Evolutionary conservation across 2,113 vertebrate species (phyloP), one percentile per base, ranked within the genome.

Genomic region (Sebastes schlegelii): DNA sequence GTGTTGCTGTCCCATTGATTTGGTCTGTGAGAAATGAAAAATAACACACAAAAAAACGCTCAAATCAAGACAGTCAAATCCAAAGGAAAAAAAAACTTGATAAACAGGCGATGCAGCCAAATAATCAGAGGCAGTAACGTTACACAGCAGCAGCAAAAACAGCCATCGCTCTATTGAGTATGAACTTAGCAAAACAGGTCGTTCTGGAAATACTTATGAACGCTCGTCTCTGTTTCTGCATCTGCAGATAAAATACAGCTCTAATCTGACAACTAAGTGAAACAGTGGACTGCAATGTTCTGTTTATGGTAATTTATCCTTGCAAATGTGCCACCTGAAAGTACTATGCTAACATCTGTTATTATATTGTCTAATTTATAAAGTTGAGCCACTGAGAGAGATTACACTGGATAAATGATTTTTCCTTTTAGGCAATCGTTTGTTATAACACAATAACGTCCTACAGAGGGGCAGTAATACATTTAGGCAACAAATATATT

Each of bases 181-280:
- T 14, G 42, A 82, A 68, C 49, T 40, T 19, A 12, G 17, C 17
- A 73, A 68, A 88, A 84, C 85, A 40, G 74, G 78, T 82, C 4
- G 61, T 82, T 77, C 75, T 84, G 62, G 74, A 86, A 89, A 64
- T 55, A 2, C 34, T 74, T 51, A 79, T 54, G 43, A 73, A 40
- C 34, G 4, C 34, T 34, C 34, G 34, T 34, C 4, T 55, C 13
- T 67, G 48, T n/a, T 61, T 26, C 16, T 62, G 40, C 45, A 65
- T 13, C 8, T 58, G n/a, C 10, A 45, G 21, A 66, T 61, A 52
- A 46, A 70, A 34, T 55, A 40, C 2, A 0, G 40, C 3, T 34
- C 45, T 26, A 9, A 19, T 34, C n/a, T 58, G 11, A 40, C 45
- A 75, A 8, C 49, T 13, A 16, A 71, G 40, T 61, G 19, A 4